phyloP scores from a whole-genome alignment of 1,140 invertebrate species.

The Platorchestia sp. region DNA sequence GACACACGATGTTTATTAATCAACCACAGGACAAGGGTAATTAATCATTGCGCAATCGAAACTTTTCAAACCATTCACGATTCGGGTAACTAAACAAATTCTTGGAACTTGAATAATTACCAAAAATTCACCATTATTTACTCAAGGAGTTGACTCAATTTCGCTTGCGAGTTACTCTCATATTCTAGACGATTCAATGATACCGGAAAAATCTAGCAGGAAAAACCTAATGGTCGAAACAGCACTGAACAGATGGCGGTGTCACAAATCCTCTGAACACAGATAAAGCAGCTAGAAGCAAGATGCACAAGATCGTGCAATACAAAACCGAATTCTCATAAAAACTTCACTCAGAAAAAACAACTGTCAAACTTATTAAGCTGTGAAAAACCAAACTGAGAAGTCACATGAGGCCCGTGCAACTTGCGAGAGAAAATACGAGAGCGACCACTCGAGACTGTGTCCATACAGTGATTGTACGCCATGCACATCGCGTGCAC shows the following conservation, averaged over 20 bases:
- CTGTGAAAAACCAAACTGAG: neutral
- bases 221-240: neutral
- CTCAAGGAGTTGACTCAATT: neutral
- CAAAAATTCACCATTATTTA: neutral
- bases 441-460: neutral
- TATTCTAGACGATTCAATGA: neutral
- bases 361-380: neutral
- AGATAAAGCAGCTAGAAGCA: neutral
- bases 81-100: neutral
- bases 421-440: neutral
- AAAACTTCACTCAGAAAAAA: neutral
- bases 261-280: neutral
- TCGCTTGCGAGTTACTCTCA: neutral
- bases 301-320: neutral
- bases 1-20: no score
- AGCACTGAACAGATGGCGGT: neutral
- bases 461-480: neutral
- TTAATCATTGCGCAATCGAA: neutral
- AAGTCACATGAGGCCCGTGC: neutral
- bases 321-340: neutral
- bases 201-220: neutral
- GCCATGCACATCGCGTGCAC: neutral
- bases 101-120: neutral
- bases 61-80: neutral
- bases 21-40: neutral